phyloP scores from a whole-genome alignment of 2,113 vertebrate genomes.

The Xiphophorus couchianus region DNA sequence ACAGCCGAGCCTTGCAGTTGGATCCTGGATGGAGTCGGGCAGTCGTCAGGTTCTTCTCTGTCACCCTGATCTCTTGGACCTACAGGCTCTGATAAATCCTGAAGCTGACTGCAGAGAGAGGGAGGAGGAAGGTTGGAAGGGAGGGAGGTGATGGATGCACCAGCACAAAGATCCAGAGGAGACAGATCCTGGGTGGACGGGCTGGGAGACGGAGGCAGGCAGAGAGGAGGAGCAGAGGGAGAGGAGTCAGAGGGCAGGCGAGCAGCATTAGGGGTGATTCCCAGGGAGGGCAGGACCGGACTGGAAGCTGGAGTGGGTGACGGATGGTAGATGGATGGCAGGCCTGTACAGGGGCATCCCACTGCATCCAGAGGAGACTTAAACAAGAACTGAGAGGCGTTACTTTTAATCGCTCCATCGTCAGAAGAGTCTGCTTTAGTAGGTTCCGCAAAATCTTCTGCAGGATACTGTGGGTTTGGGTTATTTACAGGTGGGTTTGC shows the following conservation, averaged over 20 bases:
- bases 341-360: background rate
- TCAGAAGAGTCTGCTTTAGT: background rate
- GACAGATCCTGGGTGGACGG: slow-evolving; percentile 30
- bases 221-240: slow-evolving; percentile 34
- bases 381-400: slow-evolving; percentile 36
- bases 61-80: background rate
- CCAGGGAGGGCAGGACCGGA: slow-evolving; percentile 43
- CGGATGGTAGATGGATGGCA: background rate
- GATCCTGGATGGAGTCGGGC: background rate
- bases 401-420: background rate
- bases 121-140: background rate
- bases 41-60: background rate
- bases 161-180: slow-evolving; percentile 42
- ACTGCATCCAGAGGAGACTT: slow-evolving; percentile 46
- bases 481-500: slow-evolving; percentile 5
- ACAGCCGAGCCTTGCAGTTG: background rate
- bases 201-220: slow-evolving; percentile 32
- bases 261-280: slow-evolving; percentile 40
- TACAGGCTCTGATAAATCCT: background rate
- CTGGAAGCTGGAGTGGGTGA: slow-evolving; percentile 26
- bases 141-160: slow-evolving; percentile 5
- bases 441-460: background rate
- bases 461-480: background rate
- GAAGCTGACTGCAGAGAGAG: background rate
- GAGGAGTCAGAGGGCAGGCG: slow-evolving; percentile 12